These are phyloP conservation scores for Spisula solida DNA, from an alignment of 2,888 invertebrate genomes.

Conservation along the genomic window DNA sequence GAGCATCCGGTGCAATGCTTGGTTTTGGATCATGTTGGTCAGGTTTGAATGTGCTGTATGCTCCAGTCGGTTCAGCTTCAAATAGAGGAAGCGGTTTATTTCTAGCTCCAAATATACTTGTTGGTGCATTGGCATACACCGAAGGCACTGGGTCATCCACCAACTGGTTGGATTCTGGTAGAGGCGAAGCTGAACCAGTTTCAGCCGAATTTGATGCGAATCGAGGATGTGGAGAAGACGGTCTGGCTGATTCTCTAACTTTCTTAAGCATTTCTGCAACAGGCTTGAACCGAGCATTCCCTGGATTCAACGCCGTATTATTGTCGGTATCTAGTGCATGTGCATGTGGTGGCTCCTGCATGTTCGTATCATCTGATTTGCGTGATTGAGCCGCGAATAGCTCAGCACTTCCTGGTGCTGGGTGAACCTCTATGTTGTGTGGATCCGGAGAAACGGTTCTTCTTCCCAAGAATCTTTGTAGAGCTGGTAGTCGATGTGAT, in stretches of 20 bases:
- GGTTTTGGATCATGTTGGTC: background rate
- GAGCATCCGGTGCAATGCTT: constrained; percentile 4
- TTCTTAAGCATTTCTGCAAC: constrained; percentile 21
- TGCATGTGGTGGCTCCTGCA: background rate
- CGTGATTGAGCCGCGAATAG: background rate
- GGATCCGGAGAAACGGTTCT: background rate
- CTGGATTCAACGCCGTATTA: background rate
- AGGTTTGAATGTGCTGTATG: background rate
- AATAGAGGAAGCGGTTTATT: constrained; percentile 25
- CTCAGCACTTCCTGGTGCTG: background rate
- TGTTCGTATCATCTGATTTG: background rate
- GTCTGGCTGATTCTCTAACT: background rate
- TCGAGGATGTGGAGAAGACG: constrained; percentile 32
- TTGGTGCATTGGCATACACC: constrained; percentile 2
- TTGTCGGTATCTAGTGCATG: background rate
- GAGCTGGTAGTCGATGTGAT: background rate
- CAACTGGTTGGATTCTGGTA: background rate
- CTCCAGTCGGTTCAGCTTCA: background rate
- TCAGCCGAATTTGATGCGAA: background rate
- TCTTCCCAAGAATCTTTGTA: constrained; percentile 17
- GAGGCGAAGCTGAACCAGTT: background rate
- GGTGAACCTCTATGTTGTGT: background rate
- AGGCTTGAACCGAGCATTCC: background rate
- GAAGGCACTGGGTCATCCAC: background rate
- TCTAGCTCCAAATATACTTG: constrained; percentile 27